Conservation (phyloP, 2,888 invertebrate genomes). For the Heteropelma amictum region DNA sequence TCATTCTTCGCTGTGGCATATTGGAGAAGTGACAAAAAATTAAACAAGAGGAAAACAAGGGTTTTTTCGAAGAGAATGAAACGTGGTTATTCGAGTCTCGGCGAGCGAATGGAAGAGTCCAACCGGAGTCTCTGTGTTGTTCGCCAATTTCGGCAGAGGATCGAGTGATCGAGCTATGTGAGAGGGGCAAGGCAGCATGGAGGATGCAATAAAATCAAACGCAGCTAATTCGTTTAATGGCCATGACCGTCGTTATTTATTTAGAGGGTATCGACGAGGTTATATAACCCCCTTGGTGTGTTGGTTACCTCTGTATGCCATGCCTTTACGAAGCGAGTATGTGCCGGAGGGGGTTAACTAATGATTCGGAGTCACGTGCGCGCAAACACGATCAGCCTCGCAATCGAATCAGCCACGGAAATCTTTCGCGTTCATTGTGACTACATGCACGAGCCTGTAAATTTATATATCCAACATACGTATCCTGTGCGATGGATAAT, state of each 20-base stretch:
- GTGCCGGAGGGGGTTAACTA: slow-evolving; percentile 53
- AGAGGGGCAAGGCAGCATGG: not conserved
- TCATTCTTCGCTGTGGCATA: not conserved
- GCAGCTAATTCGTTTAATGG: slow-evolving; percentile 73
- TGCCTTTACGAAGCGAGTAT: slow-evolving; percentile 17
- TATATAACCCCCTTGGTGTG: slow-evolving; percentile 12
- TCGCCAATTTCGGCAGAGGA: not conserved
- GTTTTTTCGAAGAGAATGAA: not conserved
- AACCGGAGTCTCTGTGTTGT: not conserved
- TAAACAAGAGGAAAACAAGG: not conserved
- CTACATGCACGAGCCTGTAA: slow-evolving; percentile 14
- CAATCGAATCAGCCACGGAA: slow-evolving; percentile 65
- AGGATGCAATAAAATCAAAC: slow-evolving; percentile 70
- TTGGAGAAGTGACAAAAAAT: not conserved
- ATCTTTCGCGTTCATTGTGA: slow-evolving; percentile 39
- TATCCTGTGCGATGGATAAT: not conserved
- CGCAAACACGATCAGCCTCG: slow-evolving; percentile 70
- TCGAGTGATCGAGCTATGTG: slow-evolving; percentile 13
- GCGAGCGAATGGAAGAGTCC: slow-evolving; percentile 8
- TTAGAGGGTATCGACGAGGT: slow-evolving; percentile 67
- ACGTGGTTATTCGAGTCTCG: slow-evolving; percentile 5
- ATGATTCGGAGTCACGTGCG: slow-evolving; percentile 71
- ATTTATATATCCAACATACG: no score
- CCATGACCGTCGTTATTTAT: slow-evolving; percentile 71
- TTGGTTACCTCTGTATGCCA: slow-evolving; percentile 1